Conservation (phyloP, 2,888 invertebrate genomes). For the Stenolophus ochropezus region DNA sequence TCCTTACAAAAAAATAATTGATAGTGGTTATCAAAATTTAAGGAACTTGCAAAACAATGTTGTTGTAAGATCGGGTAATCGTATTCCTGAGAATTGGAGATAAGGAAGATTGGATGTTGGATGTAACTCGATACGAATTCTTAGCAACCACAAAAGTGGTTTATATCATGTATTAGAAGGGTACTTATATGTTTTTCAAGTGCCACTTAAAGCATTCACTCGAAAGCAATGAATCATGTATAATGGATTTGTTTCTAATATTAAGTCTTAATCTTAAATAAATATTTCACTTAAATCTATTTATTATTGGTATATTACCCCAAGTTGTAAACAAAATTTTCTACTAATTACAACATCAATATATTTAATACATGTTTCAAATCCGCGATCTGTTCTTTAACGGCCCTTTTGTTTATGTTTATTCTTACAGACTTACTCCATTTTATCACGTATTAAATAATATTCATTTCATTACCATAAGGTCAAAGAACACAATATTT, state of each 20-base stretch:
- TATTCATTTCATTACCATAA: no score
- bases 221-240: not conserved
- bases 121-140: constrained; percentile 17
- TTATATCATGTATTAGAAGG: constrained; percentile 1
- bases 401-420: no score
- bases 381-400: no score
- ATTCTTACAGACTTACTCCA: no score
- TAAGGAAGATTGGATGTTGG: not conserved
- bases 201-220: not conserved
- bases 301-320: no score
- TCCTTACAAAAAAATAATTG: no score
- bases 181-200: constrained; percentile 7
- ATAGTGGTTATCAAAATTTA: not conserved
- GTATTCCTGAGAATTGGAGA: not conserved
- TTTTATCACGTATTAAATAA: no score
- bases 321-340: no score
- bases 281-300: not conserved
- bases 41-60: not conserved
- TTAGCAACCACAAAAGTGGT: constrained; percentile 1
- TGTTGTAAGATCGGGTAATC: not conserved
- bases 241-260: not conserved
- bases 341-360: no score
- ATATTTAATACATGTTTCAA: no score
- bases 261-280: not conserved
- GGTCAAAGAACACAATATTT: no score